Conservation (phyloP, 2,888 invertebrate species). For the Sinohyriopsis cumingii region DNA sequence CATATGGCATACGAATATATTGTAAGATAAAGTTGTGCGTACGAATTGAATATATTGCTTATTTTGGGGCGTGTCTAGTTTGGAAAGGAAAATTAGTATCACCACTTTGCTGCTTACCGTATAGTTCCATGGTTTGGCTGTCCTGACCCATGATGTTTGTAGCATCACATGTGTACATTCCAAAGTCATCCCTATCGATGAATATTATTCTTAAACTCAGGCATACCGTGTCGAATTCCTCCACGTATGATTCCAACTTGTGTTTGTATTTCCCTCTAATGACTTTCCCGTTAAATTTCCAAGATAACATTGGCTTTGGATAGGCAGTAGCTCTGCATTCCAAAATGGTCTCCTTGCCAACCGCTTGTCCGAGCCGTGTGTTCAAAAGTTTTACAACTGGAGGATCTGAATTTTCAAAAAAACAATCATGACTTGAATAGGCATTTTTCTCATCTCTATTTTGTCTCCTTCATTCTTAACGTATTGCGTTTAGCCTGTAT, state of each 20-base stretch:
- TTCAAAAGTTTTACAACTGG: conserved; percentile 61
- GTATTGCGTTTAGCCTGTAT: no score
- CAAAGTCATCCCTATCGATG: conserved; percentile 47
- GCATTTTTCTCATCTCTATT: background rate
- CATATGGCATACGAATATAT: no score
- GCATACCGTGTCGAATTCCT: conserved; percentile 43
- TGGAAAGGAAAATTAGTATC: no score
- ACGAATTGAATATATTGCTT: no score
- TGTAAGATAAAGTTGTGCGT: no score
- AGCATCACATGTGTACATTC: conserved; percentile 51
- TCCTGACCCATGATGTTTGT: conserved; percentile 44
- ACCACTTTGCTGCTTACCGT: conserved; percentile 34
- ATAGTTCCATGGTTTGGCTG: conserved; percentile 42
- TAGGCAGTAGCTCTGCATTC: conserved; percentile 64
- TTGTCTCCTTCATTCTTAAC: no score
- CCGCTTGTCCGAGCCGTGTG: conserved; percentile 55
- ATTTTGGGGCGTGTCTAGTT: no score
- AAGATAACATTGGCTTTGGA: conserved; percentile 55
- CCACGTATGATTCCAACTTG: conserved; percentile 41
- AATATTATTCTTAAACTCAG: conserved; percentile 43
- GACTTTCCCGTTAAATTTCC: conserved; percentile 47
- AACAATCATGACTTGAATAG: background rate
- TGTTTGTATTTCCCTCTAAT: conserved; percentile 48
- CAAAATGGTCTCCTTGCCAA: conserved; percentile 63
- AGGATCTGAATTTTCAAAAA: conserved; percentile 40